A percentile compares a stretch with the other conserved stretches of the same genome.
These are phyloP conservation scores for Spatula versicolor DNA, from an alignment of 2,797 vertebrate genomes.

Conservation along the genomic window DNA sequence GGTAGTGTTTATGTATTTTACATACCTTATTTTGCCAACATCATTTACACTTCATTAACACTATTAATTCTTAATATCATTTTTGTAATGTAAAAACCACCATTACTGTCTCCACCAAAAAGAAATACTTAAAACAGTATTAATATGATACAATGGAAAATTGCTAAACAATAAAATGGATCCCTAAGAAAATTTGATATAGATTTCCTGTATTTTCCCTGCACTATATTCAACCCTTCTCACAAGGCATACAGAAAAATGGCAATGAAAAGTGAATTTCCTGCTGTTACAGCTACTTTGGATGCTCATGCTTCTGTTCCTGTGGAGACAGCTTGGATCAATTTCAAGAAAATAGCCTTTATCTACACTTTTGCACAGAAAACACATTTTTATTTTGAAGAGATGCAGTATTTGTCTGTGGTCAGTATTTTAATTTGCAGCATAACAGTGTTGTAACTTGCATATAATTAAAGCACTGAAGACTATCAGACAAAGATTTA, in stretches of 20 bases:
- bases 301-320: conserved; percentile 54
- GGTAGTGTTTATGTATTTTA: neutral
- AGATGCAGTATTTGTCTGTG: conserved; percentile 10
- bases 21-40: neutral
- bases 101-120: neutral
- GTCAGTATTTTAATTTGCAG: conserved; percentile 11
- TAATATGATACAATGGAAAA: neutral
- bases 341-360: conserved; percentile 73
- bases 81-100: neutral
- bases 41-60: neutral
- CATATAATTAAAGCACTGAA: neutral
- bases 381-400: conserved; percentile 69
- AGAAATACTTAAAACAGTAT: neutral
- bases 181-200: conserved; percentile 48
- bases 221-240: conserved; percentile 57
- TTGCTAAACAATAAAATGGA: conserved; percentile 36
- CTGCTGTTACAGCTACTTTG: conserved; percentile 57
- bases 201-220: conserved; percentile 49
- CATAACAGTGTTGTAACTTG: neutral
- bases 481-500: neutral
- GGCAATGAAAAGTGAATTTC: conserved; percentile 65
- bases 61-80: neutral
- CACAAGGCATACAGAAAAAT: conserved; percentile 55
- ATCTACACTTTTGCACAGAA: conserved; percentile 69
- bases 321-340: conserved; percentile 63